A percentile compares a stretch with the other conserved stretches of the same genome.
phyloP scores from a whole-genome alignment of 2,888 invertebrate genomes.

The Brenthis daphne region DNA sequence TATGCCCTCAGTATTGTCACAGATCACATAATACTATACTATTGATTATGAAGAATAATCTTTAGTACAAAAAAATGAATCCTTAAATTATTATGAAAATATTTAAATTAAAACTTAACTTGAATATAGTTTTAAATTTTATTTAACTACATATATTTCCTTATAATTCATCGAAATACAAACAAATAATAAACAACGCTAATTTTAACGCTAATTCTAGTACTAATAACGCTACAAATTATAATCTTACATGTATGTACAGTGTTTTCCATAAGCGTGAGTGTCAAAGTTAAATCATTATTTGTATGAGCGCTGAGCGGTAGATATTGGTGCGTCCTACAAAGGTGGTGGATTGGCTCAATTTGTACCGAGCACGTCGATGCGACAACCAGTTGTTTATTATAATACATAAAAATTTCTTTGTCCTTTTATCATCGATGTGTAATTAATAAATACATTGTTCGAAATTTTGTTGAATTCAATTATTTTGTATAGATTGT shows the following conservation, averaged over 20 bases:
- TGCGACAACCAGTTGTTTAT: slow-evolving; percentile 47
- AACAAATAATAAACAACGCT: too few species aligned
- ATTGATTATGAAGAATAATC: too few species aligned
- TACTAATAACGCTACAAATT: neutral
- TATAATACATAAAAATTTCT: slow-evolving; percentile 44
- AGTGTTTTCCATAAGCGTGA: slow-evolving; percentile 14
- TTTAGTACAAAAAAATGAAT: too few species aligned
- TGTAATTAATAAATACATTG: slow-evolving; percentile 18
- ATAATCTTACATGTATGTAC: neutral
- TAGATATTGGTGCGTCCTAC: slow-evolving; percentile 67
- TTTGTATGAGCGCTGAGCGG: slow-evolving; percentile 46
- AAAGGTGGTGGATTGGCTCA: slow-evolving; percentile 69
- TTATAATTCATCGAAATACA: too few species aligned
- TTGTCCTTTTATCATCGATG: slow-evolving; percentile 33
- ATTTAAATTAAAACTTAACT: too few species aligned
- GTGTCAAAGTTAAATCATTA: slow-evolving; percentile 32
- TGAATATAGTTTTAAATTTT: too few species aligned
- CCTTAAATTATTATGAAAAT: too few species aligned
- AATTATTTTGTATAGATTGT: too few species aligned
- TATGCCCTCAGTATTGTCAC: too few species aligned
- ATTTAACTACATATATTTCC: too few species aligned
- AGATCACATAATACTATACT: too few species aligned
- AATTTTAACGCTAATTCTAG: neutral
- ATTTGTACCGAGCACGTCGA: slow-evolving; percentile 64
- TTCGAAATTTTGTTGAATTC: neutral